Evolutionary conservation across 2,888 invertebrate genomes (phyloP).

Genomic region (Epinotia nisella): DNA sequence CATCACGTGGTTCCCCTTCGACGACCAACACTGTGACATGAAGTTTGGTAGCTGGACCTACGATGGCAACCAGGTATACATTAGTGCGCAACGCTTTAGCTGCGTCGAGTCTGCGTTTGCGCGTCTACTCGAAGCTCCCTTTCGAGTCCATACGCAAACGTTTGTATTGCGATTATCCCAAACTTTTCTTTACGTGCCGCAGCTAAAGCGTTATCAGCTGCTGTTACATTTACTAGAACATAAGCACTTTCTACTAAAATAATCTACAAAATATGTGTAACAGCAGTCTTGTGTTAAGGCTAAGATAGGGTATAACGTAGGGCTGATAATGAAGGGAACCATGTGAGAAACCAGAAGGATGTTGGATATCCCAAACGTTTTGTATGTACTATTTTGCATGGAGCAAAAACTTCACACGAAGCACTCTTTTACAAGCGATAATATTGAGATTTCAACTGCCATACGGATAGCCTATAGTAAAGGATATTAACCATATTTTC

Average conservation of each 20-base stretch:
- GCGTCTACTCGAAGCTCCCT: constrained; percentile 36
- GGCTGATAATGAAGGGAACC: constrained; percentile 86
- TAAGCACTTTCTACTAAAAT: constrained; percentile 43
- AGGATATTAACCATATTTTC: constrained; percentile 2
- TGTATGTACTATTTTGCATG: constrained; percentile 93
- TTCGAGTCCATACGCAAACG: constrained; percentile 43
- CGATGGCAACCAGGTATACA: constrained; percentile 96
- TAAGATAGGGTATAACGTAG: constrained; percentile 48
- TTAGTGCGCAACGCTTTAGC: constrained; percentile 46
- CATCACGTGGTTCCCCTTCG: constrained; percentile 99
- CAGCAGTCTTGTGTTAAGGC: constrained; percentile 50
- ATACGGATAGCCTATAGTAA: constrained; percentile 62
- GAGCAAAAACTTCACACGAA: constrained; percentile 81
- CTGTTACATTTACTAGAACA: constrained; percentile 41
- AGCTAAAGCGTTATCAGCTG: constrained; percentile 44
- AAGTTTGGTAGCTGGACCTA: constrained; percentile 99
- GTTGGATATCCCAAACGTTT: constrained; percentile 79
- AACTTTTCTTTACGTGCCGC: constrained; percentile 44
- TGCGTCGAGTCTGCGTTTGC: constrained; percentile 39
- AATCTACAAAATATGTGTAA: constrained; percentile 51
- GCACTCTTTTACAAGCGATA: constrained; percentile 54
- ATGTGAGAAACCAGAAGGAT: constrained; percentile 88
- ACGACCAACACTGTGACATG: constrained; percentile 99
- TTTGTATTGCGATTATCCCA: constrained; percentile 41
- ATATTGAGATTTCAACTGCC: constrained; percentile 58